Evolutionary conservation across 2,797 vertebrate genomes (phyloP), one percentile per base, ranked within the genome.

Genomic region (Myotis myotis): DNA sequence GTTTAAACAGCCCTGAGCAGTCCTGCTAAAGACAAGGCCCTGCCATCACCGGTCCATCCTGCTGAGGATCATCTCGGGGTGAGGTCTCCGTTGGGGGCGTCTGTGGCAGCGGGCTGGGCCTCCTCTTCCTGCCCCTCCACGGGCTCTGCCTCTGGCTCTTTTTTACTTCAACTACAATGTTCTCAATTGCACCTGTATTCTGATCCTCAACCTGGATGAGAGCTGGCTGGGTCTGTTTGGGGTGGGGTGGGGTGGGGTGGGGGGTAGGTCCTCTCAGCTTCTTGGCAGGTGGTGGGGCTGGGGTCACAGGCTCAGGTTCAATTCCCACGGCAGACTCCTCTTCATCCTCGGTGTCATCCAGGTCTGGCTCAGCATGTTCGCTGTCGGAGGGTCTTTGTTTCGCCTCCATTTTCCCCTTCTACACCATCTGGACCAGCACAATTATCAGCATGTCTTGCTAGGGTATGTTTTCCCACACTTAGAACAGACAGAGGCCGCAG

Each of bases 31-130:
- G 93, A 96, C 13, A 55, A 91, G 95, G 95, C 97, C 62, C 98
- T 89, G 97, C 98, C 98, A 99, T 99, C 99, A 99, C 99, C 99
- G 99, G 99, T 99, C 99, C 99, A 99, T 99, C 99, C 99, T 99
- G 98, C 99, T 99, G 85, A 99, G 99, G 97, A 99, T 99, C 99
- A 99, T 99, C 98, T 99, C 99, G 99, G 99, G 0, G 99, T 99
- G 96, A 99, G 98, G 96, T 99, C 99, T 91, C 99, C 99, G 0
- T 99, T 99, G 88, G 99, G 99, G 30, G 99, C 99, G 60, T 99
- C 98, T 41, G 98, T 98, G 79, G 97, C 98, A 66, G 98, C 95
- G 74, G 98, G 98, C 96, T 98, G 98, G 75, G 98, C 96, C 94
- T 98, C 98, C 51, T 98, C 98, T 4, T 98, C 98, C 72, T 98